Percentiles rank a stretch among this genome's conserved stretches.
Evolutionary conservation across 2,888 invertebrate genomes (phyloP).

Genomic region (Clitarchus hookeri): DNA sequence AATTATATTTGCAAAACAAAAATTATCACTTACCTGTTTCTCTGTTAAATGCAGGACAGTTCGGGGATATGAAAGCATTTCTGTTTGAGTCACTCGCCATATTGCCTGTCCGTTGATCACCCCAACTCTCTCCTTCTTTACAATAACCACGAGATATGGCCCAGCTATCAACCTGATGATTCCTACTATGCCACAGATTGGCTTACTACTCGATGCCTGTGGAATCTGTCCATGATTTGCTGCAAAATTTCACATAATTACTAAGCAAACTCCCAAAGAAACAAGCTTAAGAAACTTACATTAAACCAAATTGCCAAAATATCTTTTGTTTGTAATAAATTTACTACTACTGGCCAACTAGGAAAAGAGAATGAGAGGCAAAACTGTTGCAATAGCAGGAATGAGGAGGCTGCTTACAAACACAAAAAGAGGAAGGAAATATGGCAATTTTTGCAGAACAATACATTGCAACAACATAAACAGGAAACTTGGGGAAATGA

Average conservation of each 20-base stretch:
- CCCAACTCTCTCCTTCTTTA: conserved; percentile 81
- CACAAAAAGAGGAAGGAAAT: no score
- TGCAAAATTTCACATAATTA: conserved; percentile 46
- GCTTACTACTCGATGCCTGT: conserved; percentile 60
- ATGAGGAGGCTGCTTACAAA: no score
- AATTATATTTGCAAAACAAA: no score
- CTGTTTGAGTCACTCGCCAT: conserved; percentile 77
- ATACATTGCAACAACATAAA: no score
- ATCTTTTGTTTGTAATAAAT: no score
- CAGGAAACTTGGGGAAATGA: no score
- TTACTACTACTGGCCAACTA: no score
- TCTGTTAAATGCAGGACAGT: conserved; percentile 83
- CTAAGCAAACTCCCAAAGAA: not conserved
- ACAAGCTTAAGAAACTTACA: no score
- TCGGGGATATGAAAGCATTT: conserved; percentile 83
- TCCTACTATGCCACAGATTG: conserved; percentile 87
- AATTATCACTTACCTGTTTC: conserved; percentile 64
- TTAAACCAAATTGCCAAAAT: no score
- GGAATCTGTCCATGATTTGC: conserved; percentile 67
- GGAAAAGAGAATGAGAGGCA: no score
- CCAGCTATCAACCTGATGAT: conserved; percentile 83
- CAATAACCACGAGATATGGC: conserved; percentile 85
- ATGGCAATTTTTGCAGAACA: no score
- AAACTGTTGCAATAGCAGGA: no score
- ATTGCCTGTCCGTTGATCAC: conserved; percentile 79